phyloP scores from a whole-genome alignment of 2,797 vertebrate species.

The Stomatorhinus walkeri region DNA sequence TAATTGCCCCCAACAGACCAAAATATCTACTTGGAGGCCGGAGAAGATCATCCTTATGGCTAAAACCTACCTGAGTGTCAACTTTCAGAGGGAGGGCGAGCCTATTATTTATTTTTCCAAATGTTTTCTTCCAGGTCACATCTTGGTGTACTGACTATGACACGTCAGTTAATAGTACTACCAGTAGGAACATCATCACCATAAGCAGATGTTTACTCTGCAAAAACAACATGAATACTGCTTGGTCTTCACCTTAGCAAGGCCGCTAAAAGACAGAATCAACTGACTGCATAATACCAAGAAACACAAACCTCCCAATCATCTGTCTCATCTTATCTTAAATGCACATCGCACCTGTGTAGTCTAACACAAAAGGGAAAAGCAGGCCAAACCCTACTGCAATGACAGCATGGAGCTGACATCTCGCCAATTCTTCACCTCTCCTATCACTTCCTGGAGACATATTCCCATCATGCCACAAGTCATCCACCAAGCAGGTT shows the following conservation, averaged over 20 bases:
- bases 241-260: neutral
- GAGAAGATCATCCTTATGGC: neutral
- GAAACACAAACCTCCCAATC: neutral
- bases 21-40: neutral
- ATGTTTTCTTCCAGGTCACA: neutral
- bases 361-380: neutral
- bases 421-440: neutral
- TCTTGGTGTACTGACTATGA: neutral
- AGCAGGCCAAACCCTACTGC: neutral
- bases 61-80: neutral
- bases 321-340: neutral
- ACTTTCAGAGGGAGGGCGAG: neutral
- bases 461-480: neutral
- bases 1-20: neutral
- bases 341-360: neutral
- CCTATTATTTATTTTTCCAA: neutral
- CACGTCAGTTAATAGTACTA: neutral
- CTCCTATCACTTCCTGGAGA: neutral
- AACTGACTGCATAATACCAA: neutral
- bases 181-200: neutral
- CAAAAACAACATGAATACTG: neutral
- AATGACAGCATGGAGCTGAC: neutral
- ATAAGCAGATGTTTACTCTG: neutral
- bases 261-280: neutral
- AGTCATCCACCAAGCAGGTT: neutral